Conservation (phyloP, 2,113 vertebrate species). For the Antidorcas marsupialis region DNA sequence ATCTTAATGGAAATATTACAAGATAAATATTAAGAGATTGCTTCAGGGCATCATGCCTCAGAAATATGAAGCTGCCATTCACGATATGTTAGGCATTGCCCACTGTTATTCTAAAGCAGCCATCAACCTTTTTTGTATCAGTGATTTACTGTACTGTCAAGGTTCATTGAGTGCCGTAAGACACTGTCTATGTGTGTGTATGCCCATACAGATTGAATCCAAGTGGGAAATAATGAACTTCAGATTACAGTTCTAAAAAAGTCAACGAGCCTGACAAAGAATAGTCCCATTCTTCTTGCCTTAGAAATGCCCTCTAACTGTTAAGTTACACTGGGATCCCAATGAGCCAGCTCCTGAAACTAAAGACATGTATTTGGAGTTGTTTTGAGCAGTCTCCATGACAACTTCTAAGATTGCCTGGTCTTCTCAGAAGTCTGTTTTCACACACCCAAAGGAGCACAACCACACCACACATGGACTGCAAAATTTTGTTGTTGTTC, state of each 20-base stretch:
- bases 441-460: background rate
- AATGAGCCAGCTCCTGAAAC: background rate
- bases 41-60: constrained; percentile 30
- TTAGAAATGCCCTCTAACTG: background rate
- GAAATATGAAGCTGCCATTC: constrained; percentile 55
- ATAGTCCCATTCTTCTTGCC: background rate
- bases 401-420: background rate
- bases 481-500: background rate
- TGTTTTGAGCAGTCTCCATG: constrained; percentile 50
- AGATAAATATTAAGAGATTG: constrained; percentile 48
- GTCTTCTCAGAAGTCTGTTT: background rate
- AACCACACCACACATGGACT: constrained; percentile 33
- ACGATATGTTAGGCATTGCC: background rate
- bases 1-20: constrained; percentile 27
- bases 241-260: background rate
- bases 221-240: background rate
- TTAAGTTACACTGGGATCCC: background rate
- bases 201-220: background rate
- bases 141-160: background rate
- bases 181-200: background rate
- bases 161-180: background rate
- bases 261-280: background rate
- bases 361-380: constrained; percentile 38
- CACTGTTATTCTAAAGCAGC: background rate
- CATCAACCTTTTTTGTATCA: background rate